phyloP scores from a whole-genome alignment of 2,113 vertebrate genomes.

The Peromyscus californicus region DNA sequence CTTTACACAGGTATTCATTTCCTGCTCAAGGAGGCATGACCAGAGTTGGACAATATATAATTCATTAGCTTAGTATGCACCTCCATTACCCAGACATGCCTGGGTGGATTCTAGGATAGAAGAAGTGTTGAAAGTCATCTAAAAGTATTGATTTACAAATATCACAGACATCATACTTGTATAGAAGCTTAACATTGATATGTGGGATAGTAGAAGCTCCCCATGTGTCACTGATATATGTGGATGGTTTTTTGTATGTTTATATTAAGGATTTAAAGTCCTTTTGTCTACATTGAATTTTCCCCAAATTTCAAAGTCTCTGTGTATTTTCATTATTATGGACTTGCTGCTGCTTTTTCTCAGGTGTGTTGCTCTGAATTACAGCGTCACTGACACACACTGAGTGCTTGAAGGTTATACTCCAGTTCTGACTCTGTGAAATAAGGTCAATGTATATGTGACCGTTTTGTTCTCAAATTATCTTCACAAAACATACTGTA shows the following conservation, averaged over 20 bases:
- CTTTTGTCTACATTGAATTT: not conserved
- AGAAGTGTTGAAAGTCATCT: not conserved
- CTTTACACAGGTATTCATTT: not conserved
- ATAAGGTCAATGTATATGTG: not conserved
- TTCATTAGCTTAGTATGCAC: not conserved
- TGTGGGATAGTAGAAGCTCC: not conserved
- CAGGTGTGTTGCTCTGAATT: not conserved
- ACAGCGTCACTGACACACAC: not conserved
- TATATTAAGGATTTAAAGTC: not conserved
- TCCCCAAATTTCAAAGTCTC: not conserved
- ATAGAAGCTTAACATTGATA: not conserved
- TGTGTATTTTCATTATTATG: not conserved
- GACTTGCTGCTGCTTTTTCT: not conserved
- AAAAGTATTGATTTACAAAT: not conserved
- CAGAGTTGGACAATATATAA: not conserved
- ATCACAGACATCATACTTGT: not conserved
- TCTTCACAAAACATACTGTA: not conserved
- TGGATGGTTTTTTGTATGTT: not conserved
- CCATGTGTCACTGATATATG: not conserved
- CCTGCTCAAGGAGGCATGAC: not conserved
- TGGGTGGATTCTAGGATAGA: not conserved
- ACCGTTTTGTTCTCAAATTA: not conserved
- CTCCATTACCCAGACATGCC: not conserved
- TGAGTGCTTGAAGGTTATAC: not conserved
- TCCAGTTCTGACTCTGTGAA: conserved; percentile 9